Evolutionary conservation across 1,140 invertebrate species (phyloP).

Genomic region (Eriosoma lanigerum): DNA sequence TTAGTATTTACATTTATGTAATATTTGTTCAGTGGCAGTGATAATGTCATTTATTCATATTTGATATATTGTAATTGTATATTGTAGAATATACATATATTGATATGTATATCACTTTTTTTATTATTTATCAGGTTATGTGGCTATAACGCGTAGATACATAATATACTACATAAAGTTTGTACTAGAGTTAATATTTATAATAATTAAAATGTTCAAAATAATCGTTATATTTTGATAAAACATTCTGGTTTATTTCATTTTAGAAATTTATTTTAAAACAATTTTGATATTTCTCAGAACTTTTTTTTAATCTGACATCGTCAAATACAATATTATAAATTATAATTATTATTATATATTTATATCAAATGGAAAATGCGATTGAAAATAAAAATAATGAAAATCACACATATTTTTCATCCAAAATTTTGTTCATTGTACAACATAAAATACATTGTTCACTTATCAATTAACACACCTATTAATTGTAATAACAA

Average conservation of each 20-base stretch:
- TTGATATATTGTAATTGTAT: too few species aligned
- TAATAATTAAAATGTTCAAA: background rate
- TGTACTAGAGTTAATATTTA: background rate
- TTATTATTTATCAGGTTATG: background rate
- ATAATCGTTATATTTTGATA: background rate
- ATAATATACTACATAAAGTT: background rate
- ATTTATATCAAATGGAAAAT: background rate
- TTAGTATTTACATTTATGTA: too few species aligned
- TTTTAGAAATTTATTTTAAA: constrained; percentile 19
- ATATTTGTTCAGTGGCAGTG: too few species aligned
- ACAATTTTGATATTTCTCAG: constrained; percentile 29
- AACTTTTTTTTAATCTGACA: background rate
- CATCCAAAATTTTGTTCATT: constrained; percentile 17
- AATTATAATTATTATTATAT: background rate
- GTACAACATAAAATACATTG: constrained; percentile 11
- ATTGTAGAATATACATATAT: background rate
- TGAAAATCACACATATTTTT: constrained; percentile 16
- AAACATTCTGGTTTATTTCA: background rate
- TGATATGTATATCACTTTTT: background rate
- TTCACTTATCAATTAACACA: constrained; percentile 39
- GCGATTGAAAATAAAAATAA: constrained; percentile 25
- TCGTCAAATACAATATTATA: constrained; percentile 17
- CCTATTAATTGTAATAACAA: constrained; percentile 23
- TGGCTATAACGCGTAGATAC: background rate
- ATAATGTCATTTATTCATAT: too few species aligned